Evolutionary conservation across 2,797 vertebrate species (phyloP).

Genomic region (Aulostomus chinensis): DNA sequence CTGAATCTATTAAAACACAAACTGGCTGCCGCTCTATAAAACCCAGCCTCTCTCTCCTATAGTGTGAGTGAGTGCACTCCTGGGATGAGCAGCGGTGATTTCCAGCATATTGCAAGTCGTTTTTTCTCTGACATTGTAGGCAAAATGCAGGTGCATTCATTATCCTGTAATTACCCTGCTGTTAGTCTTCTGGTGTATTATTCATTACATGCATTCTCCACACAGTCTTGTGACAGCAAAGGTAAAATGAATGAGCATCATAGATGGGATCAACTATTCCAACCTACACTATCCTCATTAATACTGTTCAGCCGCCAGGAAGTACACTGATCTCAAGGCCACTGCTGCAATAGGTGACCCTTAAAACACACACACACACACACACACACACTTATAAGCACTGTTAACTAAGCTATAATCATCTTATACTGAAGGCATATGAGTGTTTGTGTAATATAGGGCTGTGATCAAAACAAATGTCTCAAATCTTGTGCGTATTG

Average conservation of each 20-base stretch:
- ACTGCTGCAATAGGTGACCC: slow-evolving; percentile 61
- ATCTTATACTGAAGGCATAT: no score
- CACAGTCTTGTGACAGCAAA: slow-evolving; percentile 72
- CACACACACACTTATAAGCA: background rate
- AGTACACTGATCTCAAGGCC: slow-evolving; percentile 73
- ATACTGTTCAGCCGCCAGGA: slow-evolving; percentile 55
- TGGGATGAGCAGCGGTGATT: slow-evolving; percentile 47
- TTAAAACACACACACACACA: background rate
- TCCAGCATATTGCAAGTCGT: slow-evolving; percentile 48
- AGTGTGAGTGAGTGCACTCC: slow-evolving; percentile 40
- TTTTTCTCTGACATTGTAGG: slow-evolving; percentile 69
- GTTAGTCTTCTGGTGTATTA: slow-evolving; percentile 80
- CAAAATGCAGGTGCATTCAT: slow-evolving; percentile 83
- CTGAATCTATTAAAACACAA: slow-evolving; percentile 40
- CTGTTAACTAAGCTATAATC: no score
- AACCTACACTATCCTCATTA: slow-evolving; percentile 67
- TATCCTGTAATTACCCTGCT: slow-evolving; percentile 82
- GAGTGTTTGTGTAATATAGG: slow-evolving; percentile 28
- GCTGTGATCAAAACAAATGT: slow-evolving; percentile 29
- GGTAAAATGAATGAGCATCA: slow-evolving; percentile 72
- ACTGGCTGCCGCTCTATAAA: slow-evolving; percentile 13
- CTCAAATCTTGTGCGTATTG: slow-evolving; percentile 35
- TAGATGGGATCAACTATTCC: slow-evolving; percentile 56
- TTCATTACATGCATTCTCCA: slow-evolving; percentile 73
- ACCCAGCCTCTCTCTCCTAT: slow-evolving; percentile 17